Conservation (phyloP, 2,888 invertebrate species). For the Epicampocera succincta region DNA sequence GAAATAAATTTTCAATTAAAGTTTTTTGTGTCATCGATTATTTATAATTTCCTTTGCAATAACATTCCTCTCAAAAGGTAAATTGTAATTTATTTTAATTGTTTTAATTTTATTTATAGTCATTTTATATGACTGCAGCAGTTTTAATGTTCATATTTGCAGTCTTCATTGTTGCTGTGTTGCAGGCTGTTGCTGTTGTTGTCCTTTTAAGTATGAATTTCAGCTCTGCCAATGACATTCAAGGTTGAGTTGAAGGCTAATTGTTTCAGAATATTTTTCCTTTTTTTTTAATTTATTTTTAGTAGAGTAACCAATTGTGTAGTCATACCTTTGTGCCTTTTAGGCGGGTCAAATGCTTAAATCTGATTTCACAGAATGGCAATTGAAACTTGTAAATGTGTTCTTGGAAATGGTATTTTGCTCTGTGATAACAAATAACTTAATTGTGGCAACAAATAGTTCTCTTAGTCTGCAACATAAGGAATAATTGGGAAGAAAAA, state of each 20-base stretch:
- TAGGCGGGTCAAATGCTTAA: too few species aligned
- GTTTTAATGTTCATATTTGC: slow-evolving; percentile 21
- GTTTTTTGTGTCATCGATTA: too few species aligned
- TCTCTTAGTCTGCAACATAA: too few species aligned
- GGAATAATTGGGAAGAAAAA: too few species aligned
- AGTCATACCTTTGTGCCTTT: slow-evolving; percentile 24
- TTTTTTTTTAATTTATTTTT: slow-evolving; percentile 37
- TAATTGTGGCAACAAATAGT: too few species aligned
- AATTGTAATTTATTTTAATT: slow-evolving; percentile 31
- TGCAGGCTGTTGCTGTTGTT: not conserved
- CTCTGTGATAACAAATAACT: too few species aligned
- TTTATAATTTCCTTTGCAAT: not conserved
- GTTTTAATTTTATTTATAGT: slow-evolving; percentile 9
- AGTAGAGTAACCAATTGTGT: slow-evolving; percentile 57
- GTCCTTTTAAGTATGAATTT: slow-evolving; percentile 28
- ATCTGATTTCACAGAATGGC: too few species aligned
- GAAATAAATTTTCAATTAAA: too few species aligned
- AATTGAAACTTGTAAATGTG: too few species aligned
- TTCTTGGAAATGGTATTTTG: too few species aligned
- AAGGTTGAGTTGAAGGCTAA: slow-evolving; percentile 71
- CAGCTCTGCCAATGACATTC: slow-evolving; percentile 62
- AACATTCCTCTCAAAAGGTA: not conserved
- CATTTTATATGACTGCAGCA: slow-evolving; percentile 2
- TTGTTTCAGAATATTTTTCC: slow-evolving; percentile 48
- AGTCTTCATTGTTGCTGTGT: not conserved